Evolutionary conservation across 1,140 invertebrate genomes (phyloP).

Genomic region (Pachypeltis micranthus): DNA sequence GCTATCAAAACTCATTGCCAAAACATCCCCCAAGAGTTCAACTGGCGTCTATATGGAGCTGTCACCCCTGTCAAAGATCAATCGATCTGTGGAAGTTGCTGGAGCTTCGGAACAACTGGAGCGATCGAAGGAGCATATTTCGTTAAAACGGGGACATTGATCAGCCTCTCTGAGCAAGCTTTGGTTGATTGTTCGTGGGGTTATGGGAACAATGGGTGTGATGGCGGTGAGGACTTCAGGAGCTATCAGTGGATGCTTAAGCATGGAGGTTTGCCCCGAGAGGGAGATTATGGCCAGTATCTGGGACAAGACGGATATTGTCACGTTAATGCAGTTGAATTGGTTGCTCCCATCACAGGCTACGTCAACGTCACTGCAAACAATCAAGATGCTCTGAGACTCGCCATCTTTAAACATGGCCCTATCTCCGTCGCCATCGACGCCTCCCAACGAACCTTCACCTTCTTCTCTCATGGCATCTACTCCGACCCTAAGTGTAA

Average conservation of each 20-base stretch:
- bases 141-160: conserved; percentile 55
- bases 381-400: conserved; percentile 61
- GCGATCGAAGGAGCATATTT: conserved; percentile 86
- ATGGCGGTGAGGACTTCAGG: conserved; percentile 87
- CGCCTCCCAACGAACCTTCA: conserved; percentile 75
- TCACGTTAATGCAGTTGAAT: conserved; percentile 58
- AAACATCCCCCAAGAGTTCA: conserved; percentile 52
- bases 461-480: conserved; percentile 83
- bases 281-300: conserved; percentile 80
- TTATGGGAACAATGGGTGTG: conserved; percentile 86
- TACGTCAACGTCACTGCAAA: conserved; percentile 79
- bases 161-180: conserved; percentile 80
- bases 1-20: conserved; percentile 31
- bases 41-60: conserved; percentile 85
- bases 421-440: conserved; percentile 89
- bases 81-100: conserved; percentile 91
- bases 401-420: conserved; percentile 77
- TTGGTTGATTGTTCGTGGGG: conserved; percentile 95
- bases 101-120: conserved; percentile 93
- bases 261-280: conserved; percentile 74
- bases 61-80: conserved; percentile 75
- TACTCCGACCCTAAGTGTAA: conserved; percentile 76
- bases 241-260: conserved; percentile 88
- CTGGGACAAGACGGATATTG: conserved; percentile 82
- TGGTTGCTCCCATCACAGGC: conserved; percentile 63